Evolutionary conservation across 2,113 vertebrate species (phyloP), one percentile per base, ranked within the genome.

Genomic region (Pedionomus torquatus): DNA sequence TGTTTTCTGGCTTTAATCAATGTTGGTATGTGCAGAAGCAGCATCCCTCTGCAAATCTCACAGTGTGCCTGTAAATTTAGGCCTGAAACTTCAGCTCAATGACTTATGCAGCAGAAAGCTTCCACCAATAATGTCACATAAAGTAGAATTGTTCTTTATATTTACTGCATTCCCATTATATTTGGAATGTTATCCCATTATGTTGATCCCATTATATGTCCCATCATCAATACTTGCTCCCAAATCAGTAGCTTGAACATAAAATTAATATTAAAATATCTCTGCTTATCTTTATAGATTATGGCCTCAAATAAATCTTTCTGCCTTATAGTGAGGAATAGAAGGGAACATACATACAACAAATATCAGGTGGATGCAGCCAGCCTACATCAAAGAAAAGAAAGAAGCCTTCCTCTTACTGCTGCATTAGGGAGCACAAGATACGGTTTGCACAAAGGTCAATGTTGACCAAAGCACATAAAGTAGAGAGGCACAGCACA

Each of bases 191-290:
- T n/a, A n/a, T n/a, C n/a, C n/a, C n/a, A n/a, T 96, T 77, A 64
- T 10, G 9, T 49, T 70, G 46, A 86, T 94, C 39, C 21, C 19
- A 37, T 88, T 90, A 49, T 46, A 30, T 5, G 17, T 65, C 17
- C 5, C 25, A 26, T 63, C 17, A 2, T 72, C 78, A 77, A 15
- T 31, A 37, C 35, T 83, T 89, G 30, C 48, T 93, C 77, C 60
- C 86, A 81, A 83, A 86, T 55, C 61, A 87, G 60, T 54, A 89
- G 20, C 15, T 41, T 86, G 48, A 93, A 81, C 19, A 49, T 78
- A 60, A 86, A 97, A 93, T 46, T 76, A 89, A 39, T 89, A 89
- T 41, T 75, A 51, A 55, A 91, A 79, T 75, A 71, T 51, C 72
- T 87, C 52, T 81, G 7, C 12, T 84, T 75, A 55, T 51, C 33